phyloP scores from a whole-genome alignment of 1,140 invertebrate genomes.

The Sycophila sp. region DNA sequence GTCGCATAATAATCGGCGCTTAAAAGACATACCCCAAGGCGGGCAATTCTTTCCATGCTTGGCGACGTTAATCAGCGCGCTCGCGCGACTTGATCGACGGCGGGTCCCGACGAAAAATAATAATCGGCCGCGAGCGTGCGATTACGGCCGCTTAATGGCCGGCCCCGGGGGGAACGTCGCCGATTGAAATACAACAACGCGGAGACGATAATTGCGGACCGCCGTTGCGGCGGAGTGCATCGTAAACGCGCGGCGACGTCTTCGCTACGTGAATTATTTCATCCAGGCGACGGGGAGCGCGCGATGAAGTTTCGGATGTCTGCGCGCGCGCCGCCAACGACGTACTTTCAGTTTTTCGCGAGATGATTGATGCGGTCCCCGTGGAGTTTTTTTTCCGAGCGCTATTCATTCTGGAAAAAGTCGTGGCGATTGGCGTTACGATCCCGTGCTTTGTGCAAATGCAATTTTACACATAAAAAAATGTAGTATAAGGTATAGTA shows the following conservation, averaged over 20 bases:
- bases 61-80: conserved; percentile 4
- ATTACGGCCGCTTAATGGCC: conserved; percentile 23
- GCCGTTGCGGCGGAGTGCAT: not conserved
- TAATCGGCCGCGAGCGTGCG: not conserved
- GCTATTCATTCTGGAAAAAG: not conserved
- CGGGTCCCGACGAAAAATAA: not conserved
- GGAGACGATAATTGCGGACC: conserved; percentile 15
- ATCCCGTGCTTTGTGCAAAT: too few species aligned
- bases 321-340: too few species aligned
- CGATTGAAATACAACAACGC: conserved; percentile 25
- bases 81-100: not conserved
- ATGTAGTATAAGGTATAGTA: too few species aligned
- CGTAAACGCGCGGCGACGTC: not conserved
- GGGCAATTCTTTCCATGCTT: not conserved
- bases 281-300: too few species aligned
- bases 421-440: too few species aligned
- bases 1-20: not conserved
- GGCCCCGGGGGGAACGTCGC: not conserved
- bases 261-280: conserved; percentile 10
- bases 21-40: not conserved
- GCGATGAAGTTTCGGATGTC: too few species aligned
- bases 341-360: too few species aligned
- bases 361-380: too few species aligned
- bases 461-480: too few species aligned
- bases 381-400: too few species aligned